Conservation (phyloP, 2,797 vertebrate species). For the Rhinogobio ventralis region DNA sequence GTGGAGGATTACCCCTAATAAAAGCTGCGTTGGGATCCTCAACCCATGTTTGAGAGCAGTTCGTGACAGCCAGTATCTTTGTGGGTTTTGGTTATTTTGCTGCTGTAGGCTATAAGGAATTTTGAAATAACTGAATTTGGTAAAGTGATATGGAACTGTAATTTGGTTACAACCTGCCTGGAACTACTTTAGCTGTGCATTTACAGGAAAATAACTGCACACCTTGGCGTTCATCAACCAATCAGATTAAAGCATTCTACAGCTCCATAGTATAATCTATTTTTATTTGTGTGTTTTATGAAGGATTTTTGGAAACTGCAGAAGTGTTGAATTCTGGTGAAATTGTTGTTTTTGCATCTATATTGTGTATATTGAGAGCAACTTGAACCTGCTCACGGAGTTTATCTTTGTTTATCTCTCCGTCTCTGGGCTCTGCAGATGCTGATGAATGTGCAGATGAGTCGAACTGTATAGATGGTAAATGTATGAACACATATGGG, state of each 20-base stretch:
- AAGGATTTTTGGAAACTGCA: not conserved
- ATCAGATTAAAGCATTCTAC: not conserved
- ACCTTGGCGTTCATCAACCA: not conserved
- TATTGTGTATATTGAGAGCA: not conserved
- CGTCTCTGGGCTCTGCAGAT: slow-evolving; percentile 75
- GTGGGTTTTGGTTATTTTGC: not conserved
- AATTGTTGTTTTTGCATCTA: not conserved
- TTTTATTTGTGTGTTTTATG: not conserved
- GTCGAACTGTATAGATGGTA: slow-evolving; percentile 85
- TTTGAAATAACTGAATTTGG: not conserved
- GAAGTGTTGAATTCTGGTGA: not conserved
- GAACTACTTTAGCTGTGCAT: not conserved
- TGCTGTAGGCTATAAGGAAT: not conserved
- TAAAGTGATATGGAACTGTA: not conserved
- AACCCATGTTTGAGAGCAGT: no score
- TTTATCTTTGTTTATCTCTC: slow-evolving; percentile 15
- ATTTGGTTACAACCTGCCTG: not conserved
- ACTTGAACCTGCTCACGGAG: not conserved
- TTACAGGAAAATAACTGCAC: not conserved
- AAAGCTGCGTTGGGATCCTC: no score
- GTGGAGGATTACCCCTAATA: no score
- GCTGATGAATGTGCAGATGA: slow-evolving; percentile 93
- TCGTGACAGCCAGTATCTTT: not conserved
- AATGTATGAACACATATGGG: slow-evolving; percentile 91
- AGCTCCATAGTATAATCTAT: not conserved